A percentile compares a stretch with the other conserved stretches of the same genome.
phyloP scores from a whole-genome alignment of 1,140 invertebrate species.

The Pogonomyrmex barbatus region DNA sequence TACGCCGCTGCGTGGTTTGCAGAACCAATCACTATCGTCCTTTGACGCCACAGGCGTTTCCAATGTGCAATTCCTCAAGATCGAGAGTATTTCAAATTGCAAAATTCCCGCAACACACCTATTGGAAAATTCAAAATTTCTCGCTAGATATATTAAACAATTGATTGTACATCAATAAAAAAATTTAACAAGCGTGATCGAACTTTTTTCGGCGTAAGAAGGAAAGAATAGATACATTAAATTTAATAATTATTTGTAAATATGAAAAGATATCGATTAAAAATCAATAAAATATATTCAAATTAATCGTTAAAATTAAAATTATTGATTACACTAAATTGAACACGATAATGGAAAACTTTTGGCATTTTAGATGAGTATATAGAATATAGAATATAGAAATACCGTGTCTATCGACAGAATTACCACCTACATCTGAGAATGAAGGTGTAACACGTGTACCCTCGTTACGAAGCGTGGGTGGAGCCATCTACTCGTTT shows the following conservation, averaged over 20 bases:
- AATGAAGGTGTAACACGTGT: conserved; percentile 33
- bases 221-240: background rate
- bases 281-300: background rate
- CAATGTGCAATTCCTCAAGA: background rate
- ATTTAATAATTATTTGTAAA: background rate
- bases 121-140: background rate
- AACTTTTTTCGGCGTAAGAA: background rate
- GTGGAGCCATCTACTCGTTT: conserved; percentile 73
- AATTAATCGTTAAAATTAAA: background rate
- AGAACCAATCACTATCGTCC: background rate
- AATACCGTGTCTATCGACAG: background rate
- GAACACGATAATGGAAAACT: background rate
- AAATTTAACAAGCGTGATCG: background rate
- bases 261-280: background rate
- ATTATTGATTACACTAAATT: background rate
- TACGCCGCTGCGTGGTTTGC: background rate
- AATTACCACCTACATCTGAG: background rate
- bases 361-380: background rate
- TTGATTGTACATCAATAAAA: background rate
- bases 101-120: background rate
- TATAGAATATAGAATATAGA: too few species aligned
- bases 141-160: background rate
- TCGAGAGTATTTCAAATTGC: background rate
- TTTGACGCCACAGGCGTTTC: background rate
- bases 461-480: conserved; percentile 15